These are phyloP conservation scores for Dendrolimus kikuchii DNA, from an alignment of 1,140 invertebrate genomes.

Conservation along the genomic window DNA sequence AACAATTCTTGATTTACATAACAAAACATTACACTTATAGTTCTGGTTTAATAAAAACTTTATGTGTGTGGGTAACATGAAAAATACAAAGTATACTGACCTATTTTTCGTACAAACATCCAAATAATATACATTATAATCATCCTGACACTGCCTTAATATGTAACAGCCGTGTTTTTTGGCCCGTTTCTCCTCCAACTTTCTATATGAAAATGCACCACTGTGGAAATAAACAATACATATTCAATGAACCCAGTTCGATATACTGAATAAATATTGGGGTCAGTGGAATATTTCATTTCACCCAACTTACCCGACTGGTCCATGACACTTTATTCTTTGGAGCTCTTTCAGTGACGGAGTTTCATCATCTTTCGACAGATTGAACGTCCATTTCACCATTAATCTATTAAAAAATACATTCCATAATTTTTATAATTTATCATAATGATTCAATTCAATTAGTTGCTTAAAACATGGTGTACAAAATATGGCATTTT, in stretches of 20 bases:
- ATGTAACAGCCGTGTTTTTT: slow-evolving; percentile 85
- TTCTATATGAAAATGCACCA: slow-evolving; percentile 86
- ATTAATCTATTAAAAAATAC: slow-evolving; percentile 74
- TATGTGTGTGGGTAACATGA: no score
- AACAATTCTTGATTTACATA: no score
- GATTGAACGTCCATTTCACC: slow-evolving; percentile 91
- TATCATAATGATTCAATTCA: neutral
- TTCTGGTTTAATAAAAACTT: no score
- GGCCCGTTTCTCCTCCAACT: slow-evolving; percentile 83
- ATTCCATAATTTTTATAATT: neutral
- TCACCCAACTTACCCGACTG: slow-evolving; percentile 80
- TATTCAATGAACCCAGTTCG: slow-evolving; percentile 2
- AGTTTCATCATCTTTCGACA: slow-evolving; percentile 85
- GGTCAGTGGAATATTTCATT: neutral
- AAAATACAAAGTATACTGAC: slow-evolving; percentile 31
- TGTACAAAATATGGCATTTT: no score
- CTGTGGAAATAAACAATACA: slow-evolving; percentile 64
- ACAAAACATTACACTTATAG: no score
- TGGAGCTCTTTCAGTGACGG: slow-evolving; percentile 84
- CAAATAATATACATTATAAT: slow-evolving; percentile 84
- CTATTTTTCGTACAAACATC: slow-evolving; percentile 84
- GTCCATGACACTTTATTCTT: slow-evolving; percentile 88
- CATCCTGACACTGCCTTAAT: slow-evolving; percentile 84
- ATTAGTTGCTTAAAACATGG: no score
- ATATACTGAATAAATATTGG: neutral